phyloP scores from a whole-genome alignment of 2,888 invertebrate genomes.

The Drosophila kokeensis region DNA sequence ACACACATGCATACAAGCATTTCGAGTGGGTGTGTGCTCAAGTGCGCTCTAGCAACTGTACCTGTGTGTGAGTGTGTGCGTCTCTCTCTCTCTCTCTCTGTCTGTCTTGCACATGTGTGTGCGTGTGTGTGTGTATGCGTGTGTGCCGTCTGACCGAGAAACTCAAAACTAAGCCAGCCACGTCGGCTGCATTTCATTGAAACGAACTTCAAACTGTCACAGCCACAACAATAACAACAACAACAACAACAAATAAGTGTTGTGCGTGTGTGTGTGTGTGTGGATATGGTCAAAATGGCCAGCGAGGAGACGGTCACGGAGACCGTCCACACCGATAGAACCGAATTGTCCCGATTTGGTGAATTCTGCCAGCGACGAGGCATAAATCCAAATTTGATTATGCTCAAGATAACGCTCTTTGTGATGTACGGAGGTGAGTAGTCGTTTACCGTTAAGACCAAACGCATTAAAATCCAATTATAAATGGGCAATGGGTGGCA shows the following conservation, averaged over 20 bases:
- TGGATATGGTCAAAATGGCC: constrained; percentile 80
- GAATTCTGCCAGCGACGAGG: constrained; percentile 86
- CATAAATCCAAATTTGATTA: constrained; percentile 91
- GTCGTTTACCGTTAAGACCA: neutral
- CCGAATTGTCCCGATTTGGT: constrained; percentile 81
- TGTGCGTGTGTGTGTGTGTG: constrained; percentile 6
- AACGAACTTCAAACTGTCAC: constrained; percentile 76
- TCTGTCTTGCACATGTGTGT: constrained; percentile 8
- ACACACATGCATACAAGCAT: constrained; percentile 9
- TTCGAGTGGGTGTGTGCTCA: constrained; percentile 5
- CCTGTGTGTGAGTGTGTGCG: constrained; percentile 58
- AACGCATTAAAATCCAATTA: constrained; percentile 68
- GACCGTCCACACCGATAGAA: constrained; percentile 70
- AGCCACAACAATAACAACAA: constrained; percentile 14
- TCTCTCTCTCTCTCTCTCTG: neutral
- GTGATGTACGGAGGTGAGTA: constrained; percentile 92
- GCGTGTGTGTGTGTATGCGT: constrained; percentile 17
- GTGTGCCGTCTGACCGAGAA: constrained; percentile 74
- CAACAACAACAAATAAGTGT: constrained; percentile 1
- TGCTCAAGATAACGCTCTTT: constrained; percentile 92
- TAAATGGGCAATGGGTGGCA: neutral
- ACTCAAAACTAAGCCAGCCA: constrained; percentile 61
- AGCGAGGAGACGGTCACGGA: constrained; percentile 81
- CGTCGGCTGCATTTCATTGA: constrained; percentile 66
- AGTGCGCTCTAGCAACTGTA: constrained; percentile 78